Conservation (phyloP, 23 tunicate species). For the Clavelina lepadiformis region DNA sequence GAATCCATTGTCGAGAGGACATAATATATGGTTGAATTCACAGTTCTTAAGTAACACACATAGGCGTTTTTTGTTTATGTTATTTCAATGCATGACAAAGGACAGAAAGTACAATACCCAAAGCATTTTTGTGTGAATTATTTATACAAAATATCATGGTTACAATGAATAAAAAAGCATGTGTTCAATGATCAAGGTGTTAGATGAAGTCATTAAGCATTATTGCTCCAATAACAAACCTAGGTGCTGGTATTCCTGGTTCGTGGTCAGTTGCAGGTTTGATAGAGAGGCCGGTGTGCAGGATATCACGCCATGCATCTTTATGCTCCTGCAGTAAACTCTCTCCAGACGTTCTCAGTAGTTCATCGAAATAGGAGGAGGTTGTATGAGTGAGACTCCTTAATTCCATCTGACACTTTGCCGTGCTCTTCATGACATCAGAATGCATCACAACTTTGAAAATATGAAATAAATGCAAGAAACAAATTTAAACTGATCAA, state of each 20-base stretch:
- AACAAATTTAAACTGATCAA: too few species aligned
- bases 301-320: constrained; percentile 84
- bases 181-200: too few species aligned
- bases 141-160: too few species aligned
- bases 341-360: constrained; percentile 20
- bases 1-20: constrained; percentile 76
- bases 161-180: too few species aligned
- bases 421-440: not conserved
- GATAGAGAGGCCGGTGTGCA: constrained; percentile 85
- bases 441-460: constrained; percentile 64
- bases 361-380: constrained; percentile 25
- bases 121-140: too few species aligned
- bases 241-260: constrained; percentile 72
- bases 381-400: constrained; percentile 6
- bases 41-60: constrained; percentile 20
- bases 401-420: not conserved
- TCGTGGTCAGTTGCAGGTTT: constrained; percentile 33
- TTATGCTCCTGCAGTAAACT: constrained; percentile 63
- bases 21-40: constrained; percentile 82
- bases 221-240: constrained; percentile 16
- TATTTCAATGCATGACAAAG: too few species aligned
- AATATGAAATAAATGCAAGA: not conserved
- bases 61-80: not conserved
- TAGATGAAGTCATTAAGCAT: too few species aligned
- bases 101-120: too few species aligned